Evolutionary conservation across 92 coral and sea anemone genomes (phyloP).

Genomic region (Siderastrea radians): DNA sequence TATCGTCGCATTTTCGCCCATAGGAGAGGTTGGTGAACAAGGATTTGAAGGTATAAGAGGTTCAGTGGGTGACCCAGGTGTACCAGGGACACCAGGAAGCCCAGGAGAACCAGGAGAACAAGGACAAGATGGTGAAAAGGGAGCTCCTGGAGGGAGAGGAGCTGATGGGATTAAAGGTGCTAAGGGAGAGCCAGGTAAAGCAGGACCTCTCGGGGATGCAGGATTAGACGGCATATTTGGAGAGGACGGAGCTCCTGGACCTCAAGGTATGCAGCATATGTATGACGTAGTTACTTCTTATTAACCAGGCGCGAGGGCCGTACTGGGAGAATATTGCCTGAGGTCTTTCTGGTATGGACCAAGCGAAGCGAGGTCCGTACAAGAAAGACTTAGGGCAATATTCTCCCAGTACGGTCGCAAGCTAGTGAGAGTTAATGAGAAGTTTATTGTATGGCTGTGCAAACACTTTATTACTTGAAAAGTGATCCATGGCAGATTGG

Average conservation of each 20-base stretch:
- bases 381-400: too few species aligned
- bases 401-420: too few species aligned
- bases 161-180: constrained; percentile 43
- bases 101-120: constrained; percentile 47
- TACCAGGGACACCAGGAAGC: constrained; percentile 28
- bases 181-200: constrained; percentile 31
- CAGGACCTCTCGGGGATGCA: constrained; percentile 60
- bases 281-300: too few species aligned
- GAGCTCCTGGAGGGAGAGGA: constrained; percentile 55
- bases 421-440: too few species aligned
- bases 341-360: too few species aligned
- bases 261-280: constrained; percentile 21
- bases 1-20: background rate
- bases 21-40: background rate
- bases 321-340: too few species aligned
- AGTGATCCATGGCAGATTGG: too few species aligned
- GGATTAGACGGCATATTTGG: constrained; percentile 48
- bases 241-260: constrained; percentile 24
- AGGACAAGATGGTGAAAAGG: constrained; percentile 62
- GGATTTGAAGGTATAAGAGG: background rate
- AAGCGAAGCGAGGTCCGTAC: too few species aligned
- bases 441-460: too few species aligned
- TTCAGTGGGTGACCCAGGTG: constrained; percentile 22
- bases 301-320: too few species aligned
- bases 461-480: too few species aligned